Evolutionary conservation across 1,140 invertebrate species (phyloP).

Genomic region (Neotoxoptera formosana): DNA sequence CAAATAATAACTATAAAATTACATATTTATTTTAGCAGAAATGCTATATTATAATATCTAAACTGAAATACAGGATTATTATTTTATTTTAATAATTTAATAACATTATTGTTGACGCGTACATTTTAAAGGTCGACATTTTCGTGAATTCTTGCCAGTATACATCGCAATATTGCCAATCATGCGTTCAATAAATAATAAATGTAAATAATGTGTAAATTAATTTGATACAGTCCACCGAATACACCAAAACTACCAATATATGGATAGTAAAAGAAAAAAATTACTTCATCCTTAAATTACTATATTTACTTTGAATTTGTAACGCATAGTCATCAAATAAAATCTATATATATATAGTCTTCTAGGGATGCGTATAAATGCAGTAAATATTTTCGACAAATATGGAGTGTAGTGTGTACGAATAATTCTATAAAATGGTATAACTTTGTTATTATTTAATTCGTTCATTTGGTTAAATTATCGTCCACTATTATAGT

Average conservation of each 20-base stretch:
- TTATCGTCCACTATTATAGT: not conserved
- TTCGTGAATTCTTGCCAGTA: not conserved
- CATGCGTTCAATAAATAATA: not conserved
- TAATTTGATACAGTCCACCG: not conserved
- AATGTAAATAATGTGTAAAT: not conserved
- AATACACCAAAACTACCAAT: not conserved
- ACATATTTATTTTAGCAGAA: not conserved
- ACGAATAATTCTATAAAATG: not conserved
- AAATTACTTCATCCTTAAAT: not conserved
- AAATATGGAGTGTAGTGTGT: not conserved
- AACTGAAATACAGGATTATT: not conserved
- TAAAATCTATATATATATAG: not conserved
- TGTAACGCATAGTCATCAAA: not conserved
- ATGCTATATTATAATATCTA: not conserved
- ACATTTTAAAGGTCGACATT: not conserved
- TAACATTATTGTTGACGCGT: not conserved
- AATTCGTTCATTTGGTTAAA: not conserved
- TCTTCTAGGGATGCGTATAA: not conserved
- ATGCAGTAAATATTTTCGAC: not conserved
- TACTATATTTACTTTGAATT: not conserved
- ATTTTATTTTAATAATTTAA: not conserved
- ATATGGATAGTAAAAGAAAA: not conserved
- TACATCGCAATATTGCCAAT: not conserved
- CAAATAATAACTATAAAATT: not conserved
- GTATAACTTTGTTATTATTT: not conserved